These are phyloP conservation scores for Promerops cafer DNA, from an alignment of 2,113 vertebrate species.

Conservation along the genomic window DNA sequence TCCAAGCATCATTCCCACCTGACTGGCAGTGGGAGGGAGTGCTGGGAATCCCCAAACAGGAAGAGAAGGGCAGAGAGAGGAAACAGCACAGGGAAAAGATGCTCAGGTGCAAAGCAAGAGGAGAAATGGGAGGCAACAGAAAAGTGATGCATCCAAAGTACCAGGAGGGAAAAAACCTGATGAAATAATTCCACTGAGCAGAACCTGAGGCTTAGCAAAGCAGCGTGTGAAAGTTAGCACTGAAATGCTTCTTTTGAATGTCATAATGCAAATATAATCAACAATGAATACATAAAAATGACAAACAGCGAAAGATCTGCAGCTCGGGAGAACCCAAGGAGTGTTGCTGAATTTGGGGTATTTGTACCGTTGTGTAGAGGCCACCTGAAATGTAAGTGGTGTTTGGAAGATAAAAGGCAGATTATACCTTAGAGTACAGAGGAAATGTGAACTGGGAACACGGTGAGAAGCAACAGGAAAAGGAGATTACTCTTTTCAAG, in stretches of 20 bases:
- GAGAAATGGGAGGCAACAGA: background rate
- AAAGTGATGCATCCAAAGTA: background rate
- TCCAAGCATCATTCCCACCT: background rate
- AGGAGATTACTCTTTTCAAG: background rate
- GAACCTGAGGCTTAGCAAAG: background rate
- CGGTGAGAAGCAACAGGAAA: background rate
- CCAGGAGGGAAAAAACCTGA: no score
- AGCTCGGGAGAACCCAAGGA: background rate
- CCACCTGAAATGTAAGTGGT: background rate
- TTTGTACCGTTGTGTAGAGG: background rate
- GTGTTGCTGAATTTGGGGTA: background rate
- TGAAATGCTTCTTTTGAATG: background rate
- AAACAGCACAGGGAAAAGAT: background rate
- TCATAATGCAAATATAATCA: background rate
- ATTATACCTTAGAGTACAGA: background rate
- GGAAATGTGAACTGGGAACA: background rate
- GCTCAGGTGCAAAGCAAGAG: background rate
- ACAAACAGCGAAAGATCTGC: background rate
- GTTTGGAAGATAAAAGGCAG: background rate
- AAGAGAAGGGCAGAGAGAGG: background rate
- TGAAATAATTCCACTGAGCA: background rate
- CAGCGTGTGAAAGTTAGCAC: background rate
- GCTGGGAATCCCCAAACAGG: background rate
- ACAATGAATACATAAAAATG: background rate
- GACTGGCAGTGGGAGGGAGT: background rate